Percentiles rank a stretch among this genome's conserved stretches.
Evolutionary conservation across 2,113 vertebrate species (phyloP).

Genomic region (Holacanthus passer): DNA sequence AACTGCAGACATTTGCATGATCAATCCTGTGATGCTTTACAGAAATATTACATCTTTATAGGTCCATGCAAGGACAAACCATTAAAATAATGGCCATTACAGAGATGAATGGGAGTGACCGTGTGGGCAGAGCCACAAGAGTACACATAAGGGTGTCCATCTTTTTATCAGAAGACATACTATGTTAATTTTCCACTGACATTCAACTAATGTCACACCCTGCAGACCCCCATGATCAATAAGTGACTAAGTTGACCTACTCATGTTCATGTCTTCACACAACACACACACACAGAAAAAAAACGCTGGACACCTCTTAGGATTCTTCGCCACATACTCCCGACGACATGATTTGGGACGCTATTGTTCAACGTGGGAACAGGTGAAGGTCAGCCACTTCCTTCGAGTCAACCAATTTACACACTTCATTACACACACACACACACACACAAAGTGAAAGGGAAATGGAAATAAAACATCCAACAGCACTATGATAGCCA

Average conservation of each 20-base stretch:
- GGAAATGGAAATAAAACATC: slow-evolving; percentile 58
- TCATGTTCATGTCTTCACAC: slow-evolving; percentile 12
- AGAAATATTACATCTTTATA: slow-evolving; percentile 1
- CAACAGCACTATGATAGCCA: slow-evolving; percentile 27
- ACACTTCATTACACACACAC: slow-evolving; percentile 44
- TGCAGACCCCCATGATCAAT: slow-evolving; percentile 49
- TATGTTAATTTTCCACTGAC: slow-evolving; percentile 48
- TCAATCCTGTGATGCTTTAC: not conserved
- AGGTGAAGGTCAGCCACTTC: slow-evolving; percentile 65
- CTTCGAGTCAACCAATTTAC: slow-evolving; percentile 61
- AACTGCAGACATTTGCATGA: not conserved
- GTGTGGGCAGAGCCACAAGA: not conserved
- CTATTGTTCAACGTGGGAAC: slow-evolving; percentile 29
- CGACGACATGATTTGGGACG: slow-evolving; percentile 38
- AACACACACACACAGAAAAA: slow-evolving; percentile 1
- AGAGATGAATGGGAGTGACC: not conserved
- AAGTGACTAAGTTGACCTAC: slow-evolving; percentile 42
- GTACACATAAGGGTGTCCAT: not conserved
- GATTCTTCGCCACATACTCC: slow-evolving; percentile 36
- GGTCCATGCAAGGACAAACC: slow-evolving; percentile 7
- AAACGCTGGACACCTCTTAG: not conserved
- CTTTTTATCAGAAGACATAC: slow-evolving; percentile 1
- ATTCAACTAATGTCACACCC: slow-evolving; percentile 57
- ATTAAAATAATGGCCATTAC: not conserved
- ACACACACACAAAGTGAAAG: not conserved